These are phyloP conservation scores for Trialeurodes vaporariorum DNA, from an alignment of 1,140 invertebrate species.

Conservation along the genomic window DNA sequence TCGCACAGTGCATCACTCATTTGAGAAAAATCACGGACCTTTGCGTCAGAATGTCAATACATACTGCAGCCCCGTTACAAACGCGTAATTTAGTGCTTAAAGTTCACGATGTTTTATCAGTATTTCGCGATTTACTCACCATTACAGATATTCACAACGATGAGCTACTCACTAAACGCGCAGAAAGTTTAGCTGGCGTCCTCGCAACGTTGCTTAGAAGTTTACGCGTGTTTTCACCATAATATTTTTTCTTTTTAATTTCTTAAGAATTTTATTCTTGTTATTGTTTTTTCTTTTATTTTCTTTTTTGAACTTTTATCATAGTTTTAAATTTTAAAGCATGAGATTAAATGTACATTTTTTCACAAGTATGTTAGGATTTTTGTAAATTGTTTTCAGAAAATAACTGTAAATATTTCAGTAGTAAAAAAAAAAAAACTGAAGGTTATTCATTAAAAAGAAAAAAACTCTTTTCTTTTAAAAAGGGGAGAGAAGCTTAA, in stretches of 20 bases:
- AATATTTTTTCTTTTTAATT: slow-evolving; percentile 3
- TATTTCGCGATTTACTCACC: slow-evolving; percentile 21
- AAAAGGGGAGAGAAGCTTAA: no score
- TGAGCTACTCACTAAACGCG: slow-evolving; percentile 54
- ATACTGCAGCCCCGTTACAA: slow-evolving; percentile 60
- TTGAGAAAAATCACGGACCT: slow-evolving; percentile 52
- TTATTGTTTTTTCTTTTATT: background rate
- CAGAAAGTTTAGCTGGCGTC: slow-evolving; percentile 66
- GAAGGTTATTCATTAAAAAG: no score
- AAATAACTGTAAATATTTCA: no score
- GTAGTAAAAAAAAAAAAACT: background rate
- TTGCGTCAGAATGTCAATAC: slow-evolving; percentile 53
- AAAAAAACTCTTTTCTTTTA: no score
- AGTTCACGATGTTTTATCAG: slow-evolving; percentile 37
- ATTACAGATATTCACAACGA: slow-evolving; percentile 35
- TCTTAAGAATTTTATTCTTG: background rate
- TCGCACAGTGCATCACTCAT: slow-evolving; percentile 55
- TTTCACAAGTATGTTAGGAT: background rate
- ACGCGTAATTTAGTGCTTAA: slow-evolving; percentile 66
- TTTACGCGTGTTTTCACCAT: slow-evolving; percentile 65
- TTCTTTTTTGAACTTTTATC: background rate
- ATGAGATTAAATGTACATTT: background rate
- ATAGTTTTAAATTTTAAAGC: background rate
- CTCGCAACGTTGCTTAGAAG: slow-evolving; percentile 67
- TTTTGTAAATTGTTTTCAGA: background rate